Evolutionary conservation across 1,140 invertebrate genomes (phyloP).

Genomic region (Macrosteles quadrilineatus): DNA sequence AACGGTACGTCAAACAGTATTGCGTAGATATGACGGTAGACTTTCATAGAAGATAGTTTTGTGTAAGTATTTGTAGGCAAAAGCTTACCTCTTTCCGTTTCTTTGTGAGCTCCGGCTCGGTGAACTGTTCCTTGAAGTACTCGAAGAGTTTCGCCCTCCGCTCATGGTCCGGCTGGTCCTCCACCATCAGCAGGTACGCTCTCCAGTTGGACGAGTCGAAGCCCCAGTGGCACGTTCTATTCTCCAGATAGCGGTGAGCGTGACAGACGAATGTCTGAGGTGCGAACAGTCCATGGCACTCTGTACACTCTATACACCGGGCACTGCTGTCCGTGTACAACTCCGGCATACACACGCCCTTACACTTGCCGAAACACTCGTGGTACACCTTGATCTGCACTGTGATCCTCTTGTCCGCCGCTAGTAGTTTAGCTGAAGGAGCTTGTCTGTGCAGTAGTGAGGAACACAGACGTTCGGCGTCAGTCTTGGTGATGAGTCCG

Average conservation of each 20-base stretch:
- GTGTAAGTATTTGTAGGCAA: too few relatives aligned
- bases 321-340: constrained; percentile 71
- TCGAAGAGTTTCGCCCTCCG: constrained; percentile 73
- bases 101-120: constrained; percentile 34
- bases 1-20: too few relatives aligned
- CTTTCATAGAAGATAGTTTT: too few relatives aligned
- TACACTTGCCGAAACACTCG: constrained; percentile 94
- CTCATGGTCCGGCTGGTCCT: constrained; percentile 74
- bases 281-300: constrained; percentile 84
- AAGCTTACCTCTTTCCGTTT: constrained; percentile 60
- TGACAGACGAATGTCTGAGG: constrained; percentile 93
- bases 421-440: constrained; percentile 45
- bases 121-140: constrained; percentile 68
- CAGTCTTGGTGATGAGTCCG: constrained; percentile 97
- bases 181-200: constrained; percentile 79
- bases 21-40: too few relatives aligned
- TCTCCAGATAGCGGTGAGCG: constrained; percentile 83
- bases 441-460: constrained; percentile 68
- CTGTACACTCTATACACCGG: constrained; percentile 88
- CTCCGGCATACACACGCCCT: constrained; percentile 82
- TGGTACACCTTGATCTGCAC: constrained; percentile 76
- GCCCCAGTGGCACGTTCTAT: constrained; percentile 96
- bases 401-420: constrained; percentile 56
- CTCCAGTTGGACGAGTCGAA: constrained; percentile 96
- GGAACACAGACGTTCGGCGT: constrained; percentile 91